Conservation (phyloP, 2,113 vertebrate species). For the Cercocebus atys region DNA sequence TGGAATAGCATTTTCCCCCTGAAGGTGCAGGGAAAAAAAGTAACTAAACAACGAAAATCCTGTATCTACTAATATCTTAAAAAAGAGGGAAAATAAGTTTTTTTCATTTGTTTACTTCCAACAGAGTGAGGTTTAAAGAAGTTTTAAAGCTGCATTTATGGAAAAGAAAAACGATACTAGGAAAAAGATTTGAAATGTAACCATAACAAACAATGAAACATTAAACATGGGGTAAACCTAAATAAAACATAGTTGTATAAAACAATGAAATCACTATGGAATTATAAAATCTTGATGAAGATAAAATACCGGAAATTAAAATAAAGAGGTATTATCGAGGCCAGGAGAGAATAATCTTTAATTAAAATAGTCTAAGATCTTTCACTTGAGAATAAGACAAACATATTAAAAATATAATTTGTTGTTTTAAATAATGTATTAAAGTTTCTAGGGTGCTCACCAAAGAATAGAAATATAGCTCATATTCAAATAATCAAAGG, state of each 20-base stretch:
- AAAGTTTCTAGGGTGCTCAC: neutral
- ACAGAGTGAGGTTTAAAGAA: neutral
- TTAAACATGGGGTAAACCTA: neutral
- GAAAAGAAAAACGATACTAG: neutral
- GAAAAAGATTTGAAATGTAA: neutral
- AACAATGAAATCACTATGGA: neutral
- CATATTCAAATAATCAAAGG: neutral
- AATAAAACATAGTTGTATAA: neutral
- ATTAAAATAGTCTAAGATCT: neutral
- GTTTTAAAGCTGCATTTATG: slow-evolving; percentile 20
- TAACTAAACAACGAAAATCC: neutral
- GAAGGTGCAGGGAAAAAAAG: neutral
- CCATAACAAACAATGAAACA: neutral
- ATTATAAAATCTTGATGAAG: neutral
- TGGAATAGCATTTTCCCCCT: neutral
- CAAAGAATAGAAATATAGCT: neutral
- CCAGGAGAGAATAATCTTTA: neutral
- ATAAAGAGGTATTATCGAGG: neutral
- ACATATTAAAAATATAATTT: neutral
- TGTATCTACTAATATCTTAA: neutral
- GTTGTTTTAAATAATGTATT: neutral
- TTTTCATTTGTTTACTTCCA: slow-evolving; percentile 5
- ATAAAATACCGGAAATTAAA: neutral
- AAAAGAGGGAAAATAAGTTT: neutral
- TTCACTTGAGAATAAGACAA: neutral